A percentile compares a stretch with the other conserved stretches of the same genome.
phyloP scores from a whole-genome alignment of 2,113 vertebrate genomes.

The Atractosteus spatula region DNA sequence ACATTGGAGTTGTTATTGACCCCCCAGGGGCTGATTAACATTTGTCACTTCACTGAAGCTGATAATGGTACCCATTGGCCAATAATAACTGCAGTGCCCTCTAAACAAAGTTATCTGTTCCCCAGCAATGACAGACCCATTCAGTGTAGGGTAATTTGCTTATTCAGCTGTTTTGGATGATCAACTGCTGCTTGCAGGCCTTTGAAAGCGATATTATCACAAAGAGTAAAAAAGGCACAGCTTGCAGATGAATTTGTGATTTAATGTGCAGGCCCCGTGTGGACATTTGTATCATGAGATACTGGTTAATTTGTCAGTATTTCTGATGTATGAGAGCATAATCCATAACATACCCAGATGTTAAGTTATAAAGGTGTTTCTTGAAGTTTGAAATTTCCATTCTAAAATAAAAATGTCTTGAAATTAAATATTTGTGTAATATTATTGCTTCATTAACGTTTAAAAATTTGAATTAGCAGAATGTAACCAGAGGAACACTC shows the following conservation, averaged over 20 bases:
- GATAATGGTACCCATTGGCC: conserved; percentile 30
- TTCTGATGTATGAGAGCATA: background rate
- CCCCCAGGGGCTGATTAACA: conserved; percentile 37
- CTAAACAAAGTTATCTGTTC: conserved; percentile 35
- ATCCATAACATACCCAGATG: background rate
- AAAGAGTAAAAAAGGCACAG: background rate
- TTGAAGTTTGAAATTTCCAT: background rate
- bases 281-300: background rate
- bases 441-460: too few species aligned
- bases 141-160: conserved; percentile 26
- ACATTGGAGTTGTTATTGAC: conserved; percentile 21
- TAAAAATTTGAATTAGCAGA: too few species aligned
- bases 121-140: conserved; percentile 8
- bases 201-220: conserved; percentile 11
- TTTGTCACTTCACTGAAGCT: conserved; percentile 27
- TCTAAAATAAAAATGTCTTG: too few species aligned
- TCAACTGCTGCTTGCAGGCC: background rate
- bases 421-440: too few species aligned
- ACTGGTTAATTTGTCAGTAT: background rate
- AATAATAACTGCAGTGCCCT: conserved; percentile 29
- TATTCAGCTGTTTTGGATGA: conserved; percentile 20
- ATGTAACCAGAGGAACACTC: too few species aligned
- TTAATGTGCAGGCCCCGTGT: background rate
- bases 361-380: background rate
- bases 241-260: conserved; percentile 6